Percentiles rank a stretch among this genome's conserved stretches.
Conservation (phyloP, 2,113 vertebrate genomes). For the Coptodon rendalli region DNA sequence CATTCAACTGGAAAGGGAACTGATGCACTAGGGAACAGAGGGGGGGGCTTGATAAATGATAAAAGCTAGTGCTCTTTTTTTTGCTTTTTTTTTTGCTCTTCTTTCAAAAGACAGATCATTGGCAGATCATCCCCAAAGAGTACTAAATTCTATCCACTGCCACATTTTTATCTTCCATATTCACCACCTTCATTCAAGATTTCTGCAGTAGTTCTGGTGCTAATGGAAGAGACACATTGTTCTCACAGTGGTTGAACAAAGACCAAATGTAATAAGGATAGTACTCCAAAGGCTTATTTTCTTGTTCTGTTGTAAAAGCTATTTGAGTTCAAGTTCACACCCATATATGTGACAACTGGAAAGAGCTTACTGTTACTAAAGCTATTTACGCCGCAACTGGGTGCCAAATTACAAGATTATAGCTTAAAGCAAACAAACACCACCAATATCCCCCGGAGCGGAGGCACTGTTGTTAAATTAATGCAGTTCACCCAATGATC, state of each 20-base stretch:
- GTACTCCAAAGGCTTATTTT: background rate
- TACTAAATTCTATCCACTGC: background rate
- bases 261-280: background rate
- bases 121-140: conserved; percentile 11
- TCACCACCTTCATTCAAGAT: conserved; percentile 23
- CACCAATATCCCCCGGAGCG: background rate
- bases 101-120: conserved; percentile 32
- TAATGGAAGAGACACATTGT: background rate
- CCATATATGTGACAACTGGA: background rate
- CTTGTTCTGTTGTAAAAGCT: background rate
- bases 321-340: conserved; percentile 3
- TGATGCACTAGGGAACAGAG: conserved; percentile 44
- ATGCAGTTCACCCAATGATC: background rate
- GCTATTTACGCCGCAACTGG: background rate
- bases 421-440: conserved; percentile 1
- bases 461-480: background rate
- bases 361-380: background rate
- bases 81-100: background rate
- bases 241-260: background rate
- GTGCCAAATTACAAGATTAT: conserved; percentile 22
- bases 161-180: background rate
- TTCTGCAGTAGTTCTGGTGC: background rate
- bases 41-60: conserved; percentile 42
- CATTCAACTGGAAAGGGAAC: conserved; percentile 55
- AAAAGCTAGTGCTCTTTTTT: background rate